Conservation (phyloP, 2,888 invertebrate genomes). For the Lymantria dispar region DNA sequence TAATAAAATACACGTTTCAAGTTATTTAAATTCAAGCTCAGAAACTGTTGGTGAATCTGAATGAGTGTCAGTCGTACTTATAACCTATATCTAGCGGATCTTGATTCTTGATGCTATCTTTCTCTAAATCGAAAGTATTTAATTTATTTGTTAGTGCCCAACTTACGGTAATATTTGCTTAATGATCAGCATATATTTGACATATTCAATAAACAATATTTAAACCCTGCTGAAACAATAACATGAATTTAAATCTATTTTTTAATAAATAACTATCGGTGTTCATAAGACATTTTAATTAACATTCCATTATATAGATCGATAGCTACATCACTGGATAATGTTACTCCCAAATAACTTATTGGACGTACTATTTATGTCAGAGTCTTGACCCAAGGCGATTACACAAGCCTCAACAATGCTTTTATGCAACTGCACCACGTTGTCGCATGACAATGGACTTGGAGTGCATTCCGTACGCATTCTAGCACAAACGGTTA, state of each 20-base stretch:
- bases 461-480: slow-evolving; percentile 61
- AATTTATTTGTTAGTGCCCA: too few species aligned
- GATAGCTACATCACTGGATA: slow-evolving; percentile 29
- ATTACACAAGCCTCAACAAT: slow-evolving; percentile 58
- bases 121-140: too few species aligned
- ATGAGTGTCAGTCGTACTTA: too few species aligned
- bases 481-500: slow-evolving; percentile 44
- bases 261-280: slow-evolving; percentile 10
- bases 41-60: too few species aligned
- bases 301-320: slow-evolving; percentile 28
- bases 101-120: too few species aligned
- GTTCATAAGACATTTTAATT: slow-evolving; percentile 24
- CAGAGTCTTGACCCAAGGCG: slow-evolving; percentile 53
- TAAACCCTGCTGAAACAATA: too few species aligned
- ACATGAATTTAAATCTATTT: slow-evolving; percentile 2
- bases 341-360: slow-evolving; percentile 45
- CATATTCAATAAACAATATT: too few species aligned
- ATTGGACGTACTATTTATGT: slow-evolving; percentile 52
- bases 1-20: too few species aligned
- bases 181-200: too few species aligned
- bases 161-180: too few species aligned
- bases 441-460: slow-evolving; percentile 68
- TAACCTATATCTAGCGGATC: too few species aligned
- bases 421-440: slow-evolving; percentile 56
- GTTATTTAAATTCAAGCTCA: too few species aligned